These are phyloP conservation scores for Agonopterix alstromeriana DNA, from an alignment of 2,888 invertebrate genomes.

Conservation along the genomic window DNA sequence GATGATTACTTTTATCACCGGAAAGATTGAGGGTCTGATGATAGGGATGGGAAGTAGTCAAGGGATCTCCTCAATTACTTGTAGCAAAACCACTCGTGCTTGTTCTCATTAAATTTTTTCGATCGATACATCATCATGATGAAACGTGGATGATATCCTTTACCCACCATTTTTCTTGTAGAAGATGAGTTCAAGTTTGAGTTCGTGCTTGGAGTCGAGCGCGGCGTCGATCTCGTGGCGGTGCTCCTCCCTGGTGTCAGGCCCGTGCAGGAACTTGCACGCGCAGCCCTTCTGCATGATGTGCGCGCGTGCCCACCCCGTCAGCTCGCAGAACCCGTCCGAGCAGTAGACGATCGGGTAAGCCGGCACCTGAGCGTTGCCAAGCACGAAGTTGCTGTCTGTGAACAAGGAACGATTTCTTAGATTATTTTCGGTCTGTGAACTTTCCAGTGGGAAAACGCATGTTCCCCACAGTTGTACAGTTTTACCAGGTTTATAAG, in stretches of 20 bases:
- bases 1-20: too few species aligned
- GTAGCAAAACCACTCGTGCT: neutral
- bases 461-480: too few species aligned
- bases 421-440: too few species aligned
- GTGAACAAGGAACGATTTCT: conserved; percentile 29
- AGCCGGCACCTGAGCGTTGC: conserved; percentile 94
- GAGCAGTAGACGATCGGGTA: conserved; percentile 98
- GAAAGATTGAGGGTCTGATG: too few species aligned
- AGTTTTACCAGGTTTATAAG: too few species aligned
- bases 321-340: conserved; percentile 97
- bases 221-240: conserved; percentile 93
- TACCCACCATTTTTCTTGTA: conserved; percentile 94
- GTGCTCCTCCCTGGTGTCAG: conserved; percentile 92
- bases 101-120: neutral
- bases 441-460: too few species aligned
- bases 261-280: conserved; percentile 95
- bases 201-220: conserved; percentile 91
- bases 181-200: conserved; percentile 95
- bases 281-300: conserved; percentile 98
- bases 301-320: conserved; percentile 94
- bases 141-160: too few species aligned
- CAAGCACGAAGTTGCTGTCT: conserved; percentile 98
- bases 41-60: too few species aligned
- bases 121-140: too few species aligned
- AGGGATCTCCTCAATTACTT: too few species aligned